A percentile compares a stretch with the other conserved stretches of the same genome.
Evolutionary conservation across 2,888 invertebrate species (phyloP).

Genomic region (Willowsia nigromaculata): DNA sequence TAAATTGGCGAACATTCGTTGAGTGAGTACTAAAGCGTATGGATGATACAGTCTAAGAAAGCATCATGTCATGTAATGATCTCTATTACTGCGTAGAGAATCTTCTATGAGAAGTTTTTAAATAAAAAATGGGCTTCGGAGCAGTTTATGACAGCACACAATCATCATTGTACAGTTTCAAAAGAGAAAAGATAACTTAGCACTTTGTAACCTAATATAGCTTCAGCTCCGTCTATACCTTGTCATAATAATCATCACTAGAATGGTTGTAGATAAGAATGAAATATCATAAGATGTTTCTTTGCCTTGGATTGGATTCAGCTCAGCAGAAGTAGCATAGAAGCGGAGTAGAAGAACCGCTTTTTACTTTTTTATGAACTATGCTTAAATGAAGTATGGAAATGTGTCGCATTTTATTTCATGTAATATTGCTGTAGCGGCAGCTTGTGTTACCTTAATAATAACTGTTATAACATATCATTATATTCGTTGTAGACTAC

Average conservation of each 20-base stretch:
- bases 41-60: neutral
- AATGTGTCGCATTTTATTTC: neutral
- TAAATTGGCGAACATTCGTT: neutral
- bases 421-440: neutral
- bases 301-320: too few species aligned
- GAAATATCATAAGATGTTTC: too few species aligned
- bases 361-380: too few species aligned
- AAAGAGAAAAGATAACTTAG: neutral
- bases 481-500: neutral
- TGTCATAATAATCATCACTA: too few species aligned
- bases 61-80: neutral
- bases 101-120: neutral
- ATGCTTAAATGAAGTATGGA: neutral
- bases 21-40: neutral
- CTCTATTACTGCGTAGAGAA: neutral
- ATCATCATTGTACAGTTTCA: neutral
- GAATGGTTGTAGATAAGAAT: too few species aligned
- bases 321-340: too few species aligned
- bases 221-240: too few species aligned
- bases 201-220: too few species aligned
- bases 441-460: too few species aligned
- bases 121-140: neutral
- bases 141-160: neutral
- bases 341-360: too few species aligned
- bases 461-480: too few species aligned